These are phyloP conservation scores for Cephalopterus ornatus DNA, from an alignment of 2,113 vertebrate species.

Conservation along the genomic window DNA sequence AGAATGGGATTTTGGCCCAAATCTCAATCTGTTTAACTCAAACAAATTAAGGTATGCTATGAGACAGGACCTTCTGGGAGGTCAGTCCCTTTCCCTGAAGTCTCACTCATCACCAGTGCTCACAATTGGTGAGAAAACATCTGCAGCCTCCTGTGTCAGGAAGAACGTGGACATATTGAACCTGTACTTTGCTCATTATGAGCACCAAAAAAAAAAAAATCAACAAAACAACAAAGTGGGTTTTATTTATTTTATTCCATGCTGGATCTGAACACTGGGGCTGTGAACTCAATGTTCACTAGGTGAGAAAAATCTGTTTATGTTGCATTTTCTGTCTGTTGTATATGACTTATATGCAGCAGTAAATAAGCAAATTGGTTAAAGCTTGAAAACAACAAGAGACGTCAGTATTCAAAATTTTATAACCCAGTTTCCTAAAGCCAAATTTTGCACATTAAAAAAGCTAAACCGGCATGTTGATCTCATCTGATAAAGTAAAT, in stretches of 20 bases:
- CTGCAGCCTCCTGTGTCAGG: background rate
- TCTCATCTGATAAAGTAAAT: constrained; percentile 21
- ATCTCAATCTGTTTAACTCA: background rate
- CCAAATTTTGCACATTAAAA: background rate
- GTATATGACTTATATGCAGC: background rate
- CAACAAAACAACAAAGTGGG: background rate
- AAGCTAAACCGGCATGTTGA: background rate
- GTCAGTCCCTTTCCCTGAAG: background rate
- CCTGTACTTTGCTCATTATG: background rate
- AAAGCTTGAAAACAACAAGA: background rate
- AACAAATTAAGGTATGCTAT: background rate
- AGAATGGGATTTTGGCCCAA: background rate
- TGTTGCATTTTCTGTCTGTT: background rate
- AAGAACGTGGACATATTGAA: background rate
- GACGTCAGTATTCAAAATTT: background rate
- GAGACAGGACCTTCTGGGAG: background rate
- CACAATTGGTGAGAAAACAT: background rate
- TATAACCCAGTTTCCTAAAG: background rate
- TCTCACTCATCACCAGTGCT: background rate
- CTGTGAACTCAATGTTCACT: background rate
- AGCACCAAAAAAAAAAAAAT: background rate
- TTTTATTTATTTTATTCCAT: background rate
- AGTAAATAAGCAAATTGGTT: background rate
- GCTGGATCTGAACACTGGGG: background rate
- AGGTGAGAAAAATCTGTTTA: background rate